phyloP scores from a whole-genome alignment of 1,140 invertebrate genomes.

The Drosophila asahinai region DNA sequence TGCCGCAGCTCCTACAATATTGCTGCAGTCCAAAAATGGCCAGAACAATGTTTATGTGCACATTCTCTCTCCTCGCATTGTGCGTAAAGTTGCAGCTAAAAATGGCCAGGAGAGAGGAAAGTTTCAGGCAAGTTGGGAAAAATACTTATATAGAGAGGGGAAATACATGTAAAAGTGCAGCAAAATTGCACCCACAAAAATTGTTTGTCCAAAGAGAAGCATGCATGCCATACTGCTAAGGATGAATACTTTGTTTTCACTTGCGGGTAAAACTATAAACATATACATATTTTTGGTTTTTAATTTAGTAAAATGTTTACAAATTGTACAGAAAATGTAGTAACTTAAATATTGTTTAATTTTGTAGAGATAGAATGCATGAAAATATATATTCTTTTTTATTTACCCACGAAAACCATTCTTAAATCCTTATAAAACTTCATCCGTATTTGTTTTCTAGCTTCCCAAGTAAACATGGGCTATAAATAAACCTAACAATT shows the following conservation, averaged over 20 bases:
- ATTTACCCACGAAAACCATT: neutral
- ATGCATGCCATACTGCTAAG: neutral
- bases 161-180: neutral
- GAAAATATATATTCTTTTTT: neutral
- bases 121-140: neutral
- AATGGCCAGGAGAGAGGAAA: slow-evolving; percentile 16
- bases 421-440: neutral
- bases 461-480: too few species aligned
- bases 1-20: slow-evolving; percentile 14
- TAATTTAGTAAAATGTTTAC: too few species aligned
- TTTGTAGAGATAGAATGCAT: neutral
- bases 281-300: neutral
- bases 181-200: slow-evolving; percentile 9
- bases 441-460: neutral
- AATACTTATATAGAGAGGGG: neutral
- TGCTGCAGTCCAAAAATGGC: slow-evolving; percentile 62
- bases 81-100: slow-evolving; percentile 62
- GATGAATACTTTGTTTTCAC: neutral
- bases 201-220: neutral
- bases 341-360: neutral
- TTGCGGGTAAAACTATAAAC: neutral
- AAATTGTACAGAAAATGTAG: too few species aligned
- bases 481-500: neutral
- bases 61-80: slow-evolving; percentile 40
- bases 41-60: slow-evolving; percentile 67